A percentile compares a stretch with the other conserved stretches of the same genome.
Evolutionary conservation across 2,888 invertebrate genomes (phyloP).

Genomic region (Andrena camellia): DNA sequence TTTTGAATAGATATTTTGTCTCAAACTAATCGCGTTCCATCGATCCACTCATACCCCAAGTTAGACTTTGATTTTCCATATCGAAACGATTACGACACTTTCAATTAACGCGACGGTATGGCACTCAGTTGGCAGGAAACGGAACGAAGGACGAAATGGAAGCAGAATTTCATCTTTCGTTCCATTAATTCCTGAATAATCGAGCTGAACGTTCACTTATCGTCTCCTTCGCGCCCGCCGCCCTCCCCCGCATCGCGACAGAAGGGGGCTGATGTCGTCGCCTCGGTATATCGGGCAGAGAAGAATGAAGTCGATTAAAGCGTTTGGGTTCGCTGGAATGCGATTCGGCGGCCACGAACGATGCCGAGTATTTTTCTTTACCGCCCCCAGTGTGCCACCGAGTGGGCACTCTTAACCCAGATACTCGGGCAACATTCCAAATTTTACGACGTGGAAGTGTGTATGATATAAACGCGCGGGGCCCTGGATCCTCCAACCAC

Average conservation of each 20-base stretch:
- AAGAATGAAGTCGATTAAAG: conserved; percentile 64
- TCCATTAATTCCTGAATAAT: conserved; percentile 12
- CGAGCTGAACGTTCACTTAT: not conserved
- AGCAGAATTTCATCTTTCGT: not conserved
- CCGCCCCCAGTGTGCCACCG: conserved; percentile 6
- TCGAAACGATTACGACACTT: too few species aligned
- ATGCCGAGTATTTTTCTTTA: conserved; percentile 59
- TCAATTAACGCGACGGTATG: too few species aligned
- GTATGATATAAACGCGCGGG: conserved; percentile 44
- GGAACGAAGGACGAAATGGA: not conserved
- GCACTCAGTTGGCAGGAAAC: too few species aligned
- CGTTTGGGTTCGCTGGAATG: conserved; percentile 42
- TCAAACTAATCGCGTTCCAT: too few species aligned
- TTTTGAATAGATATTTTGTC: too few species aligned
- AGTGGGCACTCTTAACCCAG: conserved; percentile 68
- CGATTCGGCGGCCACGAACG: conserved; percentile 42
- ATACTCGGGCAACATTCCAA: conserved; percentile 71
- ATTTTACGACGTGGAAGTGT: conserved; percentile 65
- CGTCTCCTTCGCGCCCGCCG: not conserved
- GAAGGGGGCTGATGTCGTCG: not conserved
- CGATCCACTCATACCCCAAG: too few species aligned
- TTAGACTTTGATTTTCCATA: too few species aligned
- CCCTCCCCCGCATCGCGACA: not conserved
- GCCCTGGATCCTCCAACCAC: not conserved
- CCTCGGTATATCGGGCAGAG: conserved; percentile 28